These are phyloP conservation scores for Trachymyrmex cornetzi DNA, from an alignment of 1,140 invertebrate species.

Conservation along the genomic window DNA sequence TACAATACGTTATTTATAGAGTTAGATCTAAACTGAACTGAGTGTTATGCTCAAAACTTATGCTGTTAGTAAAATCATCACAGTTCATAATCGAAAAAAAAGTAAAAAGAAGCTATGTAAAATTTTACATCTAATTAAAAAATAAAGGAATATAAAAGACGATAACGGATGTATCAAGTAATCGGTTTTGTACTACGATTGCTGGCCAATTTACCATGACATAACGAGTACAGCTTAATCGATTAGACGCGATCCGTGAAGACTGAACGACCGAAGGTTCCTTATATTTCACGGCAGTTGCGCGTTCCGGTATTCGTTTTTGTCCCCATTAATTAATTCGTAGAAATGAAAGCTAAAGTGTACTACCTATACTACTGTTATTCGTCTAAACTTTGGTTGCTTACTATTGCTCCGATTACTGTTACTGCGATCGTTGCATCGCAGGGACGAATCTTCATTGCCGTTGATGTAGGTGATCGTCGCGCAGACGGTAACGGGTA, in stretches of 20 bases:
- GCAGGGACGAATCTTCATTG: slow-evolving; percentile 61
- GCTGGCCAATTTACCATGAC: slow-evolving; percentile 20
- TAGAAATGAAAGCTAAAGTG: neutral
- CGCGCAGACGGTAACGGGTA: slow-evolving; percentile 76
- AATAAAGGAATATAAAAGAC: neutral
- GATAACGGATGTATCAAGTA: neutral
- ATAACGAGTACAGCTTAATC: neutral
- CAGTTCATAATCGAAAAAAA: neutral
- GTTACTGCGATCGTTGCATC: slow-evolving; percentile 67
- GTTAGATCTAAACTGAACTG: neutral
- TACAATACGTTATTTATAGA: neutral
- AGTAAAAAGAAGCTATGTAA: neutral
- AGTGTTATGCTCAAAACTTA: neutral
- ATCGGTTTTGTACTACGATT: neutral
- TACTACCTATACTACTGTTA: neutral
- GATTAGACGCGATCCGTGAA: slow-evolving; percentile 20
- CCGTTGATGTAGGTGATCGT: slow-evolving; percentile 69
- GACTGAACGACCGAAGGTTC: neutral
- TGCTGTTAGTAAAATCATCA: neutral
- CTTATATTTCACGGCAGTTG: neutral
- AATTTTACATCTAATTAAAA: neutral
- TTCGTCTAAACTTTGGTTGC: slow-evolving; percentile 3
- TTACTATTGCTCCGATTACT: slow-evolving; percentile 44
- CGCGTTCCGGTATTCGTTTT: neutral
- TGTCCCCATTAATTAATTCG: neutral